Conservation (phyloP, 2,888 invertebrate genomes). For the Hemaris fuciformis region DNA sequence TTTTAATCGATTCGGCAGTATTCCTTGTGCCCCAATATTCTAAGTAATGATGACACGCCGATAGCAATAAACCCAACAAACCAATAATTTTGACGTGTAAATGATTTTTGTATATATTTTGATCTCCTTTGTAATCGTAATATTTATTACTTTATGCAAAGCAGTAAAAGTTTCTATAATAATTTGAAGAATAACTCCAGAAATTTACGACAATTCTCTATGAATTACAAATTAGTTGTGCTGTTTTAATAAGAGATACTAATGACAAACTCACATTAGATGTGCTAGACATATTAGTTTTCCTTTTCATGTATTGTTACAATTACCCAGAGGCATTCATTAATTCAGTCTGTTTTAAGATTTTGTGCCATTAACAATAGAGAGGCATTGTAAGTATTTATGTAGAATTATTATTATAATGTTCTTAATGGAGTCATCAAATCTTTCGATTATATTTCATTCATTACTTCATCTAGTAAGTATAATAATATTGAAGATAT, state of each 20-base stretch:
- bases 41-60: not conserved
- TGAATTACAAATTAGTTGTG: no score
- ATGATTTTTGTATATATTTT: not conserved
- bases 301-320: no score
- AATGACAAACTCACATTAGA: no score
- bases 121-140: not conserved
- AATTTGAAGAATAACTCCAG: no score
- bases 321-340: no score
- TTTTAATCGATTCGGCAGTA: no score
- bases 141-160: not conserved
- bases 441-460: no score
- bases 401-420: not conserved
- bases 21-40: not conserved
- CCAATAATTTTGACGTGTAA: not conserved
- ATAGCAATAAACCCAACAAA: not conserved
- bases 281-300: no score
- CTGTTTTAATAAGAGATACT: no score
- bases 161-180: no score
- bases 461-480: not conserved
- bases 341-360: not conserved
- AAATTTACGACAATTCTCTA: no score
- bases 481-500: not conserved
- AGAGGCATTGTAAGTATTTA: not conserved
- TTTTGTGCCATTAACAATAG: not conserved
- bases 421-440: no score